These are phyloP conservation scores for Falco punctatus DNA, from an alignment of 2,113 vertebrate species.

Conservation along the genomic window DNA sequence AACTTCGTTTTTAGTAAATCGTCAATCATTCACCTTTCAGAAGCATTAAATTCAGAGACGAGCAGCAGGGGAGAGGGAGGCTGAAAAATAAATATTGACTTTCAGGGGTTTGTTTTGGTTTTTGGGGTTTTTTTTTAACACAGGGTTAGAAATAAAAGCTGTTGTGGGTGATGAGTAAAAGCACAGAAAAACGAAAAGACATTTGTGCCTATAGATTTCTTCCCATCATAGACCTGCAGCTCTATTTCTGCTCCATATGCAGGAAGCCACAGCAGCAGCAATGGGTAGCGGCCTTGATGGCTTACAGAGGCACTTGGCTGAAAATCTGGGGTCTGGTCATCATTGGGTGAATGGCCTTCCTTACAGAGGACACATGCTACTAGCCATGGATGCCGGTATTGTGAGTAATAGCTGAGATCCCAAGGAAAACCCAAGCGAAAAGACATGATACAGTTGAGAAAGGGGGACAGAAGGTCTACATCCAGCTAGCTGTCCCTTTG, in stretches of 20 bases:
- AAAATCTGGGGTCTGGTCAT: background rate
- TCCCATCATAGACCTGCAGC: background rate
- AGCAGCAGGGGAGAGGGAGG: constrained; percentile 31
- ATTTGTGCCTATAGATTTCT: background rate
- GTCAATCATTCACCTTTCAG: constrained; percentile 63
- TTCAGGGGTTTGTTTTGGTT: constrained; percentile 28
- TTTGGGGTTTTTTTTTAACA: background rate
- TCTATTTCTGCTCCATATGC: background rate
- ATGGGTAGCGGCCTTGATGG: background rate
- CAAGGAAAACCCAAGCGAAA: background rate
- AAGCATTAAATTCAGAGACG: constrained; percentile 47
- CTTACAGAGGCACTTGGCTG: background rate
- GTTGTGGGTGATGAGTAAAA: background rate
- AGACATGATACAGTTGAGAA: background rate
- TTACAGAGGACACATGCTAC: background rate
- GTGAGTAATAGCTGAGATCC: background rate
- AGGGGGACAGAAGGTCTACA: background rate
- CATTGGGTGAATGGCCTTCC: background rate
- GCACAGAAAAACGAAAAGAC: background rate
- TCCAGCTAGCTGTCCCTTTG: background rate
- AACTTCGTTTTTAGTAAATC: constrained; percentile 52
- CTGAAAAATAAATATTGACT: constrained; percentile 60
- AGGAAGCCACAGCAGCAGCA: background rate
- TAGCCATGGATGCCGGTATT: background rate
- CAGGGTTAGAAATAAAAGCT: background rate